Evolutionary conservation across 1,140 invertebrate genomes (phyloP).

Genomic region (Physella acuta): DNA sequence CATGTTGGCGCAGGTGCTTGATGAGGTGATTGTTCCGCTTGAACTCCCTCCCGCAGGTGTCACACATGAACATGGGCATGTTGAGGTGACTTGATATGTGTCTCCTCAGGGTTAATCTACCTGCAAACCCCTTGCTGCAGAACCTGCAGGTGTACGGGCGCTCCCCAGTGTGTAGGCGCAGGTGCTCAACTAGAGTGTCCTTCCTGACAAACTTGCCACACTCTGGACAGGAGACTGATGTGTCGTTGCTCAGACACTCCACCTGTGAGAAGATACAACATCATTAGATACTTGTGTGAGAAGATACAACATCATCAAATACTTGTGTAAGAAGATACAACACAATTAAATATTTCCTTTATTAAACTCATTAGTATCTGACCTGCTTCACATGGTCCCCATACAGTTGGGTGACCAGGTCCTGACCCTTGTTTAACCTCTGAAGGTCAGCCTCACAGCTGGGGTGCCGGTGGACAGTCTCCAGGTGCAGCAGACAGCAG

Average conservation of each 20-base stretch:
- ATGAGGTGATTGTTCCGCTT: constrained; percentile 41
- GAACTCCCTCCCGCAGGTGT: constrained; percentile 49
- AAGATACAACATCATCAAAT: no score
- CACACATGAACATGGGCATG: constrained; percentile 40
- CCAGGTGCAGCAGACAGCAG: constrained; percentile 47
- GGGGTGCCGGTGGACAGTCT: constrained; percentile 46
- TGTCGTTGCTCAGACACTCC: constrained; percentile 32
- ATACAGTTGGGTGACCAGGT: constrained; percentile 41
- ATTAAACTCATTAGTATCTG: no score
- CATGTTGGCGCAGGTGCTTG: constrained; percentile 46
- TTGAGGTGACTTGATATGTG: constrained; percentile 53
- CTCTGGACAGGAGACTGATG: constrained; percentile 45
- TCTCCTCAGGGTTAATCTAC: constrained; percentile 42
- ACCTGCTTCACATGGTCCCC: constrained; percentile 36
- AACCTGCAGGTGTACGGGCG: constrained; percentile 48
- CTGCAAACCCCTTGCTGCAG: constrained; percentile 44
- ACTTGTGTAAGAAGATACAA: no score
- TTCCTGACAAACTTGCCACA: constrained; percentile 46
- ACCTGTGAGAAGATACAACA: constrained; percentile 20
- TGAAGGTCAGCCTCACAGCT: constrained; percentile 41
- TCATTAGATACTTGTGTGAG: background rate
- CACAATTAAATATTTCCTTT: no score
- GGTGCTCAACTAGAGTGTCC: constrained; percentile 48
- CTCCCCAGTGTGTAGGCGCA: constrained; percentile 47
- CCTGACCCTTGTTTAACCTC: constrained; percentile 37